Base-by-base conservation (phyloP, 2,113 vertebrate genomes). In the Argyrosomus japonicus region DNA sequence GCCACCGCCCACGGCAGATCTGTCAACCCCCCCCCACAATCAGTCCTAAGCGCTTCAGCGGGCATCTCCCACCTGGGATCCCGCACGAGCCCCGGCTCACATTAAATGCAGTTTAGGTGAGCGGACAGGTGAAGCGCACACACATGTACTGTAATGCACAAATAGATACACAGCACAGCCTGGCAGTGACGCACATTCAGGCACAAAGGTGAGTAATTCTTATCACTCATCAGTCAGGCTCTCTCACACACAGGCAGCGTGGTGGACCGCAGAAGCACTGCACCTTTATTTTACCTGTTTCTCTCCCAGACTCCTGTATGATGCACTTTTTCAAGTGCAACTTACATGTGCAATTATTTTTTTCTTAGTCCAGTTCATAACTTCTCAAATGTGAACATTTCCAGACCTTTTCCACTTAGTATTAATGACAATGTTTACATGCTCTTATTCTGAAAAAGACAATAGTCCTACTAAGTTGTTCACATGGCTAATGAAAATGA, bases 1-100 rank as follows among this genome's bases (percentile, higher is more conserved):
- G 87, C 88, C 91, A 10, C 78, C 85, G 32, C 92, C 91, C 76
- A 87, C 93, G 75, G 76, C 45, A 18, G 71, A 81, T 58, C 85
- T 68, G 89, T 87, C 91, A 78, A 10, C 64, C 65, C 36, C 63
- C 4, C n/a, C 32, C 51, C 57, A 36, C 54, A 40, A 29, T 15
- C 54, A 7, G 36, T 17, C 10, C 75, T 80, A 74, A 85, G 84
- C 27, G 76, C 91, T 82, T 11, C 81, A 77, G 75, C 83, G 69
- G 73, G 61, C 79, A 62, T 82, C 84, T 36, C 83, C 83, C 83
- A 87, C 89, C 79, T 57, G 80, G 81, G 89, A 73, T 60, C 57
- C 73, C 63, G 54, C 72, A 56, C 19, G 48, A 81, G 75, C 75
- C 63, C 18, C 62, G 14, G 47, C 56, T 75, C 56, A 7, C 36